Evolutionary conservation across 2,888 invertebrate genomes (phyloP).

Genomic region (Drosophila rubida): DNA sequence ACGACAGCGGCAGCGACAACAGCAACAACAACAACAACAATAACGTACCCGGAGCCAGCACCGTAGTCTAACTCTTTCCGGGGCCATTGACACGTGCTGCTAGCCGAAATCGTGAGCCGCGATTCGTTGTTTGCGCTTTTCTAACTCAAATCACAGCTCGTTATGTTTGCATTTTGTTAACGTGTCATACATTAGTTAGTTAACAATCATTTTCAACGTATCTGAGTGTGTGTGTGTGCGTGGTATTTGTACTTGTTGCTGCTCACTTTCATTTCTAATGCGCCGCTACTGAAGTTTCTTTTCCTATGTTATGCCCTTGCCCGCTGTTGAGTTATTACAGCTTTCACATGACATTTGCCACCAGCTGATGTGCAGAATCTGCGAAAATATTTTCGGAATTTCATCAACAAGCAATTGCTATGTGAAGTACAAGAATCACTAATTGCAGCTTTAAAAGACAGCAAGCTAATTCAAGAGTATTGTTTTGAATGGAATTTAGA

Average conservation of each 20-base stretch:
- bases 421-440: not conserved
- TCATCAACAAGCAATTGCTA: not conserved
- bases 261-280: slow-evolving; percentile 76
- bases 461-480: not conserved
- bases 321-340: slow-evolving; percentile 24
- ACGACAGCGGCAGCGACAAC: not conserved
- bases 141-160: slow-evolving; percentile 44
- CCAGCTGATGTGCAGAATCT: not conserved
- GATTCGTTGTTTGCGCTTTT: slow-evolving; percentile 50
- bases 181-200: slow-evolving; percentile 74
- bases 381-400: not conserved
- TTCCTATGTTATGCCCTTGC: slow-evolving; percentile 48
- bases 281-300: slow-evolving; percentile 63
- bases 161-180: slow-evolving; percentile 66
- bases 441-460: not conserved
- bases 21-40: not conserved
- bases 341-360: slow-evolving; percentile 43
- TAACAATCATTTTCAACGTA: slow-evolving; percentile 55
- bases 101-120: slow-evolving; percentile 46
- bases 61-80: slow-evolving; percentile 35
- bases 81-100: slow-evolving; percentile 69
- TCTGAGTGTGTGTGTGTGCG: slow-evolving; percentile 22
- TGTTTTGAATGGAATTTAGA: too few species aligned
- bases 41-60: not conserved
- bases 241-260: slow-evolving; percentile 71